Base-by-base conservation (phyloP, 1,140 invertebrate genomes). In the Sinonovacula constricta region DNA sequence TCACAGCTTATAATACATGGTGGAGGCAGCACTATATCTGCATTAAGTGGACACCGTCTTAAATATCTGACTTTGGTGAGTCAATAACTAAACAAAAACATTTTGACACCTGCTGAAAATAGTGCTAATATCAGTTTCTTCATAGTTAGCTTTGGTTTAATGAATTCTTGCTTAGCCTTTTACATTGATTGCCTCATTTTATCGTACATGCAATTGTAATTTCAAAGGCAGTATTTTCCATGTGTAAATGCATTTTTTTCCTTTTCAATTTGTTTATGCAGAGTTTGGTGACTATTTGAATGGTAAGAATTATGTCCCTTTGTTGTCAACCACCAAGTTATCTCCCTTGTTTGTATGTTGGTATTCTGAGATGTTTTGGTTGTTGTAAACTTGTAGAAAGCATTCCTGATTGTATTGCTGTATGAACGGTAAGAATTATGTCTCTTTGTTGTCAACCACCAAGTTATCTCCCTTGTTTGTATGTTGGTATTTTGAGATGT, bases 271-370 rank as follows among this genome's bases (percentile, higher is more conserved):
- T 49, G 39, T 34, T 7, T 45, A 18, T 14, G 54, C 45, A 69
- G 66, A 69, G 49, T 69, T 36, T 69, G 66, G 45, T 15, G 66
- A 69, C 15, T 69, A 69, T 69, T 69, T 69, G 28, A 69, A 69
- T 69, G 66, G 66, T 69, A 69, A 69, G 66, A 53, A 22, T 26
- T 3, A 12, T 36, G 39, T 53, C 53, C 3, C 18, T 10, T 45
- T 18, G 18, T 18, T 18, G 39, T 45, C 18, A 7, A 18, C 18
- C 18, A 10, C 39, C 7, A 45, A 45, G n/a, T n/a, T 45, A 18
- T 10, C 7, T 10, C 7, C 39, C 7, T 10, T 45, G 39, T 10
- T 45, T 7, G 39, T 10, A 10, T 10, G 18, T 45, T 45, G 39
- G 7, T 45, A 18, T 45, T 18, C 18, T 45, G 39, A 10, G 7